A percentile compares a stretch with the other conserved stretches of the same genome.
Conservation (phyloP, 2,797 vertebrate genomes). For the Darevskia mixta region DNA sequence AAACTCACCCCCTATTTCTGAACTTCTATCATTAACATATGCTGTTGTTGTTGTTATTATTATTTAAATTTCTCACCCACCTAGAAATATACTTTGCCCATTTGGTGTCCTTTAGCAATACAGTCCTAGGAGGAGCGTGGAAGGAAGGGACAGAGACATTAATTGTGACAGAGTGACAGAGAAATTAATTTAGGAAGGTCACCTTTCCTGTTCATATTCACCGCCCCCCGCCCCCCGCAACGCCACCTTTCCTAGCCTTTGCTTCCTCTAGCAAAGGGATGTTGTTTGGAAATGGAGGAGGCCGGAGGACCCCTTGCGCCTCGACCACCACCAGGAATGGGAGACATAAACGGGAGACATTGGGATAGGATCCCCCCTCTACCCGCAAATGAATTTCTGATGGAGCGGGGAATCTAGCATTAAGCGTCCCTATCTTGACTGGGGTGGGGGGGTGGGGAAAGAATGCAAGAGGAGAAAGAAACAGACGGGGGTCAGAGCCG, state of each 20-base stretch:
- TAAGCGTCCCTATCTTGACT: background rate
- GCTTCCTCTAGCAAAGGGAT: background rate
- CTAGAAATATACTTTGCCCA: too few species aligned
- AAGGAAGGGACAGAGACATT: too few species aligned
- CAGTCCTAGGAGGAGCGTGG: background rate
- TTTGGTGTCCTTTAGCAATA: too few species aligned
- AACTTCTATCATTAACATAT: too few species aligned
- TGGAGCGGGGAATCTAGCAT: background rate
- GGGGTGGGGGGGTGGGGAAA: background rate
- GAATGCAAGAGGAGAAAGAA: background rate
- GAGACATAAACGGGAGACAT: background rate
- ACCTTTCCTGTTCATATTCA: background rate
- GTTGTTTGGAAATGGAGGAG: background rate
- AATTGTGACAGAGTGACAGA: too few species aligned
- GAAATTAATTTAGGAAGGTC: background rate
- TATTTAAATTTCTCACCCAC: too few species aligned
- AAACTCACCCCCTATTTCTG: background rate
- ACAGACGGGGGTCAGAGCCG: constrained; percentile 28
- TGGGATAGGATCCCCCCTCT: too few species aligned
- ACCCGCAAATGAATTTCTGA: background rate
- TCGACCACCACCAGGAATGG: background rate
- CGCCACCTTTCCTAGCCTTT: background rate
- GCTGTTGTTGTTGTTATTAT: too few species aligned
- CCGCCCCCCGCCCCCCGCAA: too few species aligned
- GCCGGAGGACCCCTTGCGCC: background rate